A percentile compares a stretch with the other conserved stretches of the same genome.
Conservation (phyloP, 2,888 invertebrate species). For the Rugalucina vietnamica region DNA sequence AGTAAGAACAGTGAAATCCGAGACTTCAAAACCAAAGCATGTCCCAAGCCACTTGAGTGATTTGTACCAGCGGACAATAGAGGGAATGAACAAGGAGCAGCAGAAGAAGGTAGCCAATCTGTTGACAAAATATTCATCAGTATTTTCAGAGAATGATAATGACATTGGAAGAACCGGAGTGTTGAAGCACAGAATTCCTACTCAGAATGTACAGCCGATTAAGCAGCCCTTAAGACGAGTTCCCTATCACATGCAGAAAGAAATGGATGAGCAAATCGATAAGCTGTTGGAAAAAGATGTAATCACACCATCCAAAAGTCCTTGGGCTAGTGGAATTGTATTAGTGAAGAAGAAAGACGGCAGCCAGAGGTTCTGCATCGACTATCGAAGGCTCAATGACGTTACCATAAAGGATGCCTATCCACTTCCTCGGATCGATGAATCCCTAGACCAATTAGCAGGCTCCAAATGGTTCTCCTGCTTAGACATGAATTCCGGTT, state of each 20-base stretch:
- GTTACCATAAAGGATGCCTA: conserved; percentile 26
- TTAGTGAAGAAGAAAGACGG: conserved; percentile 43
- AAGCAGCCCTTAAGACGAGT: not conserved
- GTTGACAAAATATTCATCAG: conserved; percentile 34
- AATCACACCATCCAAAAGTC: conserved; percentile 24
- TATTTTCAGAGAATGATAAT: conserved; percentile 31
- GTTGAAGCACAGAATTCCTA: conserved; percentile 16
- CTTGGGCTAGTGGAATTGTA: conserved; percentile 43
- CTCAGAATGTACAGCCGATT: not conserved
- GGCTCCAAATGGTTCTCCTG: conserved; percentile 41
- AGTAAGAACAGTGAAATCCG: not conserved
- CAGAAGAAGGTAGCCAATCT: conserved; percentile 20
- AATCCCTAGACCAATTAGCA: conserved; percentile 28
- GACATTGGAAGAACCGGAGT: conserved; percentile 35
- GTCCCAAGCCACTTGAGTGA: conserved; percentile 10
- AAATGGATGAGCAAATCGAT: conserved; percentile 19
- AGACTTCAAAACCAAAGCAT: too few relatives aligned
- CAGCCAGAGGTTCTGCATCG: conserved; percentile 37
- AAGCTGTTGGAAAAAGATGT: conserved; percentile 16
- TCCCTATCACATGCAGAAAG: not conserved
- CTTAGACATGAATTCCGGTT: conserved; percentile 43
- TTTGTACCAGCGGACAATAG: not conserved
- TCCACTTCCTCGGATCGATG: conserved; percentile 45
- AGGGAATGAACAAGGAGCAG: conserved; percentile 22
- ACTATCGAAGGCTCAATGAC: conserved; percentile 40